Percentiles rank a stretch among this genome's conserved stretches.
Conservation (phyloP, 2,888 invertebrate species). For the Orgyia antiqua region DNA sequence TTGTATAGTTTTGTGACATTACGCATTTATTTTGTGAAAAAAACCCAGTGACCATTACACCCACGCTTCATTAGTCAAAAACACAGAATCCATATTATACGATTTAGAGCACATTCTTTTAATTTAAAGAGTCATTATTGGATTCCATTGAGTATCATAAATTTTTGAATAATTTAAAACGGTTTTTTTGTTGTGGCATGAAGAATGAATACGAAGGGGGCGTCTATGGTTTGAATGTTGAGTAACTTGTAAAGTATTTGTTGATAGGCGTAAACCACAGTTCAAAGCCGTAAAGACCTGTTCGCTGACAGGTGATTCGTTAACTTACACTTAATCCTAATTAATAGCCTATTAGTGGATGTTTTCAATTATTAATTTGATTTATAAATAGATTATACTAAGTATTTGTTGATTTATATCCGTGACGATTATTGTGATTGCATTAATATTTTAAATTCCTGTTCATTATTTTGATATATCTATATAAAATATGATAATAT, state of each 20-base stretch:
- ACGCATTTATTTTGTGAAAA: slow-evolving; percentile 28
- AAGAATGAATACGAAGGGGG: slow-evolving; percentile 10
- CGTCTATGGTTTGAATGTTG: too few relatives aligned
- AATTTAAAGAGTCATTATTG: slow-evolving; percentile 16
- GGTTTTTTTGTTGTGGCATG: slow-evolving; percentile 4
- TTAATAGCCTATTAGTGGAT: slow-evolving; percentile 69
- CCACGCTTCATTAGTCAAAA: slow-evolving; percentile 26
- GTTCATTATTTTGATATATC: slow-evolving; percentile 19
- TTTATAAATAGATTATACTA: slow-evolving; percentile 42
- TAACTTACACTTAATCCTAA: slow-evolving; percentile 63
- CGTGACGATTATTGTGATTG: slow-evolving; percentile 39
- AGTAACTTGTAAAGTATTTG: slow-evolving; percentile 12
- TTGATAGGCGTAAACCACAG: slow-evolving; percentile 22
- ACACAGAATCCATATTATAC: slow-evolving; percentile 13
- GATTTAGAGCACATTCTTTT: slow-evolving; percentile 17
- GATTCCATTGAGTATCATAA: slow-evolving; percentile 11
- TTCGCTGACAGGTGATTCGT: slow-evolving; percentile 54
- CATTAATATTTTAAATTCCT: slow-evolving; percentile 36
- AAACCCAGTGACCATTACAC: slow-evolving; percentile 22
- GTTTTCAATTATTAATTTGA: slow-evolving; percentile 71
- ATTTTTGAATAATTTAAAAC: slow-evolving; percentile 10
- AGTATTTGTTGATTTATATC: slow-evolving; percentile 48
- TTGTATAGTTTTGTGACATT: slow-evolving; percentile 33
- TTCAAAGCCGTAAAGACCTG: slow-evolving; percentile 38
- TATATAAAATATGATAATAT: slow-evolving; percentile 15